phyloP scores from a whole-genome alignment of 1,140 invertebrate species.

The Eumaeus atala region DNA sequence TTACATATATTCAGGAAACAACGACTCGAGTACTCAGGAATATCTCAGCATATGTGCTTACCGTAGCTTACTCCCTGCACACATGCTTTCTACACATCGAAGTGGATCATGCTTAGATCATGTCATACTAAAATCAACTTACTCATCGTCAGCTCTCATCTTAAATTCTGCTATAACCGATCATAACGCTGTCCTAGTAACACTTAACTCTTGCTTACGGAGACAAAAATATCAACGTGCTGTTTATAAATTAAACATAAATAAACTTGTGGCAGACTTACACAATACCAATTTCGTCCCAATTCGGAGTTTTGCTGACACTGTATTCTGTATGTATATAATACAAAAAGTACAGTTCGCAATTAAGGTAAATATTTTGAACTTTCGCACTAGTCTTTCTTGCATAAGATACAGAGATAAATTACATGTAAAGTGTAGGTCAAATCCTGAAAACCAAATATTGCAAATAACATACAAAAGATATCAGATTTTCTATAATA shows the following conservation, averaged over 20 bases:
- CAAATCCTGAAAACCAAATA: too few species aligned
- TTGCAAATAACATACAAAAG: too few species aligned
- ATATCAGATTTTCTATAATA: too few species aligned
- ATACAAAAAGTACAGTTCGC: not conserved
- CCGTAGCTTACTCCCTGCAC: not conserved
- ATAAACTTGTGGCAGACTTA: not conserved
- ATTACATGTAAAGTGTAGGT: too few species aligned
- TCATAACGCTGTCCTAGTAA: conserved; percentile 12
- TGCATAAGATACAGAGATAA: too few species aligned
- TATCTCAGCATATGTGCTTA: conserved; percentile 2
- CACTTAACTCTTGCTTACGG: not conserved
- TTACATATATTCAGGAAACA: not conserved
- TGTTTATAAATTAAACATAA: conserved; percentile 6
- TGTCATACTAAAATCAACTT: conserved; percentile 7
- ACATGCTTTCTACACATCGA: conserved; percentile 3
- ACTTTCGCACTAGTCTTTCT: too few species aligned
- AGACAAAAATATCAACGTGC: conserved; percentile 2
- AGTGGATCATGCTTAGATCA: conserved; percentile 9
- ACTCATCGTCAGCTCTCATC: not conserved
- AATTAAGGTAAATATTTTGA: too few species aligned
- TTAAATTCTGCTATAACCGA: conserved; percentile 5
- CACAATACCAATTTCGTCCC: too few species aligned
- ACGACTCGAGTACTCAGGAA: not conserved
- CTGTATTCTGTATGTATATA: not conserved
- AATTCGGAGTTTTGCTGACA: too few species aligned